Conservation (phyloP, 2,888 invertebrate genomes). For the Mimachlamys varia region DNA sequence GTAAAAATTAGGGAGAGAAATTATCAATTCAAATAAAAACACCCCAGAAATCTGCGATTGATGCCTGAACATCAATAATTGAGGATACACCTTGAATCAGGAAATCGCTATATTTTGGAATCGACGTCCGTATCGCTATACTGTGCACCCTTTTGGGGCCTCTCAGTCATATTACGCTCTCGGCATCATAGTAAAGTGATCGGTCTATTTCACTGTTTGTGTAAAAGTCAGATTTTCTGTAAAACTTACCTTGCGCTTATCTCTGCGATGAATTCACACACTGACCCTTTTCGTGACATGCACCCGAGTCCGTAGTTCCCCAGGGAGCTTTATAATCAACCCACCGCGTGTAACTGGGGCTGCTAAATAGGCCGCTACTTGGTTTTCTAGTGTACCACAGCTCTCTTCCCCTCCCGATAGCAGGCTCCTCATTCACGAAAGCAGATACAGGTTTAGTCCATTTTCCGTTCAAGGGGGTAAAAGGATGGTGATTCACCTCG, state of each 20-base stretch:
- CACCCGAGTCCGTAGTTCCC: not conserved
- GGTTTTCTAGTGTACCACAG: not conserved
- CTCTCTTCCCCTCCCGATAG: not conserved
- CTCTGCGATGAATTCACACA: not conserved
- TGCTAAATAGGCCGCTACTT: not conserved
- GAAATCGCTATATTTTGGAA: too few relatives aligned
- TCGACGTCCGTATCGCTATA: too few relatives aligned
- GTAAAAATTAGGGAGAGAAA: too few relatives aligned
- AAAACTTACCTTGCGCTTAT: not conserved
- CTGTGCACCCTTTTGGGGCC: not conserved
- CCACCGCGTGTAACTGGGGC: not conserved
- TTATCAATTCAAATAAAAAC: too few relatives aligned
- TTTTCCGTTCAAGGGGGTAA: not conserved
- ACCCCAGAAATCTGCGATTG: too few relatives aligned
- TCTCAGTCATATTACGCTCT: not conserved
- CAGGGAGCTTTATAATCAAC: not conserved
- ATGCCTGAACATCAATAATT: too few relatives aligned
- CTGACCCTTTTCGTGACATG: not conserved
- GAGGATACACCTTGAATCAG: too few relatives aligned
- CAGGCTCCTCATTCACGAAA: not conserved
- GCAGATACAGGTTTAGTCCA: not conserved
- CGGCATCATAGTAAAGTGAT: not conserved
- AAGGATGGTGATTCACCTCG: constrained; percentile 2
- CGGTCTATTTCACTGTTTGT: not conserved
- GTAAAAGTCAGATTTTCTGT: not conserved